A percentile compares a stretch with the other conserved stretches of the same genome.
These are phyloP conservation scores for Herpailurus yagouaroundi DNA, from an alignment of 2,113 vertebrate species.

Conservation along the genomic window DNA sequence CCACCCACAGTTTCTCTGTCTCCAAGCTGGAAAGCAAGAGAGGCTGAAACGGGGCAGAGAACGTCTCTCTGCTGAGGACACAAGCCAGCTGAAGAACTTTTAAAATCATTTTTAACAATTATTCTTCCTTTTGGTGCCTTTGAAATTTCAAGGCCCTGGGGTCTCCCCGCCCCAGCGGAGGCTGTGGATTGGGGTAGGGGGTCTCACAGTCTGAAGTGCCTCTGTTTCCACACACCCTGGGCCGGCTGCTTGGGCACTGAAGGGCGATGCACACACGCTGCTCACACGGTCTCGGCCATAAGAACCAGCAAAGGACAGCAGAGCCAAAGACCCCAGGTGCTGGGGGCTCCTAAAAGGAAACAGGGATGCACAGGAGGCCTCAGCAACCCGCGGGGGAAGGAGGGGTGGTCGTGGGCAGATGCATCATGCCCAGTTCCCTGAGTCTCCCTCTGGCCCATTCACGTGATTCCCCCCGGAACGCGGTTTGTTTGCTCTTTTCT, in stretches of 20 bases:
- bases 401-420: rapidly evolving
- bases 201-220: neutral
- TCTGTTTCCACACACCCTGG: neutral
- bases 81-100: neutral
- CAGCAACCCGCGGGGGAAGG: neutral
- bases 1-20: neutral
- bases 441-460: neutral
- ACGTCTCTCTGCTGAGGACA: neutral
- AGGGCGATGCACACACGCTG: rapidly evolving
- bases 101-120: neutral
- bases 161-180: neutral
- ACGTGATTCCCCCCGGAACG: too few species aligned
- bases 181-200: neutral
- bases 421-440: neutral
- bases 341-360: constrained; percentile 45
- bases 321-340: neutral
- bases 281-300: neutral
- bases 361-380: neutral
- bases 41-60: neutral
- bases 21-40: neutral
- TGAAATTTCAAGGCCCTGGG: neutral
- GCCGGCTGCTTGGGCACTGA: neutral
- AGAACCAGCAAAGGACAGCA: constrained; percentile 46
- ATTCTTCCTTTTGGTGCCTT: neutral
- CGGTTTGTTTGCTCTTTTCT: neutral